Conservation (phyloP, 2,888 invertebrate species). For the Ormyrus nitidulus region DNA sequence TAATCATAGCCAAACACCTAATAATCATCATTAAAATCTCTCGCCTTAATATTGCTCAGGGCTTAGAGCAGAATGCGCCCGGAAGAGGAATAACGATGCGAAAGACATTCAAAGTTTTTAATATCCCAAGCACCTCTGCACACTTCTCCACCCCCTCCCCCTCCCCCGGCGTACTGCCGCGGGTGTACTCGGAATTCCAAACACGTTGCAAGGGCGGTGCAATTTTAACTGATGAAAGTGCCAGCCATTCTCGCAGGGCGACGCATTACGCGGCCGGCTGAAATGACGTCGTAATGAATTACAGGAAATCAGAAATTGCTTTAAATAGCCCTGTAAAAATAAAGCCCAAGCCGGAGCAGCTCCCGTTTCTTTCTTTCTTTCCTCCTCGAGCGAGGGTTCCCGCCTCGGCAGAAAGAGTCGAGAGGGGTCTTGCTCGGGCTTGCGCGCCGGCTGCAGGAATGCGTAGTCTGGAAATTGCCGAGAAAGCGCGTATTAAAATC, state of each 20-base stretch:
- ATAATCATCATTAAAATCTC: conserved; percentile 43
- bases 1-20: not conserved
- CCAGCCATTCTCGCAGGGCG: conserved; percentile 59
- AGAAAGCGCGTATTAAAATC: conserved; percentile 79
- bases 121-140: conserved; percentile 32
- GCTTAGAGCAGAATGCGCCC: conserved; percentile 12
- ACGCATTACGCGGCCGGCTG: conserved; percentile 70
- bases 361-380: no score
- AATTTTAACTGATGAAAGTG: conserved; percentile 60
- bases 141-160: not conserved
- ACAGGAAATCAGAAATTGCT: conserved; percentile 74
- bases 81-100: conserved; percentile 16
- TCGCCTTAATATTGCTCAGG: conserved; percentile 4
- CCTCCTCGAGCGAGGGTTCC: not conserved
- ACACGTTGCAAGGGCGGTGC: conserved; percentile 45
- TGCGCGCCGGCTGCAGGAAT: conserved; percentile 62
- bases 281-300: conserved; percentile 73
- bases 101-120: conserved; percentile 53
- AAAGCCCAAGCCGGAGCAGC: conserved; percentile 64
- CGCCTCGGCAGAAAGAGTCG: not conserved
- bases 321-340: conserved; percentile 73
- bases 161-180: not conserved
- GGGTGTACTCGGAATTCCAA: conserved; percentile 51
- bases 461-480: conserved; percentile 75
- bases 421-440: conserved; percentile 37